Evolutionary conservation across 2,888 invertebrate species (phyloP), one percentile per base, ranked within the genome.

Genomic region (Sphinx pinastri): DNA sequence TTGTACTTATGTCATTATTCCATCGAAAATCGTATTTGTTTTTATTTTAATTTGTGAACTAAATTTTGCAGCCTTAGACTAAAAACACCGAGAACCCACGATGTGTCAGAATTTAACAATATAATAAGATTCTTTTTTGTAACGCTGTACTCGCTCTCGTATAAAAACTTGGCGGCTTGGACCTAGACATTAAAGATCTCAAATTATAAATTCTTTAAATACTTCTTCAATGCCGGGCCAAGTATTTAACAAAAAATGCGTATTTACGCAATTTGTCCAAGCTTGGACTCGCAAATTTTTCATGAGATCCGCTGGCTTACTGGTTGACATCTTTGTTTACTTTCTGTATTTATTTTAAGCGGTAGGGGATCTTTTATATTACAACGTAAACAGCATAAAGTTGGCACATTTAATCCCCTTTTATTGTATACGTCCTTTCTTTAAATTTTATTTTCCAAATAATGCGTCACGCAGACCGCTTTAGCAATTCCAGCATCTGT

Each of bases 271-370:
- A 83, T 82, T 83, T 81, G 79, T 80, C 76, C 76, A 72, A 70
- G 49, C 71, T 75, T 76, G 78, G 81, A 83, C 79, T 75, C 79
- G 70, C 80, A 77, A 77, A 81, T 81, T 82, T 84, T 83, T 83
- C 80, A 81, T 76, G 77, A 82, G 81, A 80, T 79, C 78, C 77
- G 69, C 71, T 60, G 78, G 81, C 77, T 82, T 81, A 79, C 73
- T 70, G 76, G 75, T 76, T 76, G 76, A 77, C 75, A 76, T 77
- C 75, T 79, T 79, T 80, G 80, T 82, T 84, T 81, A 78, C 79
- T 74, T 19, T 47, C 19, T 47, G 49, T 25, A 25, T 31, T 47
- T 59, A 51, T 51, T 25, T 55, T 25, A 49, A 58, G 14, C 31
- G 58, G 49, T 31, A 14, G 68, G 11, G 25, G 49, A 38, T 67